Conservation (phyloP, 2,888 invertebrate species). For the Cephus runcator region DNA sequence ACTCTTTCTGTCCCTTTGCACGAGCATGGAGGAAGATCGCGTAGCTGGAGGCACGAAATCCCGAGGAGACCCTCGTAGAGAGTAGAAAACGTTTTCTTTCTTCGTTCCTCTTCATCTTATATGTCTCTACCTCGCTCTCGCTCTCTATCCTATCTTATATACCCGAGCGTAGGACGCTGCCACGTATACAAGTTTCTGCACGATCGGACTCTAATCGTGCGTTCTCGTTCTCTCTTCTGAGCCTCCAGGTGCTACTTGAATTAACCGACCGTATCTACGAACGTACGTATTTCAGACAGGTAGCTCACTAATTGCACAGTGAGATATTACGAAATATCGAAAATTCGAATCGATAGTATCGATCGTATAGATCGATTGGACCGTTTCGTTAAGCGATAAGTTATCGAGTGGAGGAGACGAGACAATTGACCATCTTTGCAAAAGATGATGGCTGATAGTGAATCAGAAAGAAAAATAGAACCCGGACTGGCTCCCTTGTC, state of each 20-base stretch:
- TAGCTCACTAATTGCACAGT: background rate
- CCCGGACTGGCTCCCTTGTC: background rate
- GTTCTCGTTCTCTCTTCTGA: background rate
- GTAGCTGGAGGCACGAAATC: slow-evolving; percentile 27
- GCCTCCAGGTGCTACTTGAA: background rate
- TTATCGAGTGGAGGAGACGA: background rate
- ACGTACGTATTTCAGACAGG: background rate
- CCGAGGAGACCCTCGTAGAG: background rate
- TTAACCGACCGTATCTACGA: background rate
- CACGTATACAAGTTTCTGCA: slow-evolving; percentile 28
- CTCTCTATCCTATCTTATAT: slow-evolving; percentile 28
- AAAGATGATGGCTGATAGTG: background rate
- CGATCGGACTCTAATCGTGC: background rate
- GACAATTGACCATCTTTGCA: background rate
- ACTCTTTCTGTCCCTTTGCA: background rate
- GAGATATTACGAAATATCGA: background rate
- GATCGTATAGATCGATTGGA: background rate
- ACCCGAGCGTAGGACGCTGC: slow-evolving; percentile 47
- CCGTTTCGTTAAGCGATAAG: background rate
- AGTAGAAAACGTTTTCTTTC: background rate
- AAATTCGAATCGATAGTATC: background rate
- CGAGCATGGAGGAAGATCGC: background rate
- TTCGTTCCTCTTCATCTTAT: background rate
- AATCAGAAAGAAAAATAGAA: background rate
- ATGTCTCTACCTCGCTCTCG: background rate